Conservation (phyloP, 2,888 invertebrate genomes). For the Sympetrum striolatum region DNA sequence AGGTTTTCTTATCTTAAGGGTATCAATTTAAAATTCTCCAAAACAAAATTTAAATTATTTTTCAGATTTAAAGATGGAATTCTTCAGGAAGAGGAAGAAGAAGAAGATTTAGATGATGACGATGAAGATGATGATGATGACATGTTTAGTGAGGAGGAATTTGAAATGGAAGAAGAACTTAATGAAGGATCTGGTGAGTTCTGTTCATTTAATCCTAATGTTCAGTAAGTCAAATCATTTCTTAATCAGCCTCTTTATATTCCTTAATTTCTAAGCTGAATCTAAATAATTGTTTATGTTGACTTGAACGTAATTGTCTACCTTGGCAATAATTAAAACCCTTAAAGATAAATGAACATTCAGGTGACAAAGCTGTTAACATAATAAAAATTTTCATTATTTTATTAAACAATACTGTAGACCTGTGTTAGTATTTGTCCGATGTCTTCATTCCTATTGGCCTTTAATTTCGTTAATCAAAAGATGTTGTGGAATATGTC, state of each 20-base stretch:
- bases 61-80: constrained; percentile 29
- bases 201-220: background rate
- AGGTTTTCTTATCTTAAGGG: background rate
- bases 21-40: background rate
- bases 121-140: constrained; percentile 39
- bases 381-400: too few species aligned
- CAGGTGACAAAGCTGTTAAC: background rate
- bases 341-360: background rate
- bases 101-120: constrained; percentile 34
- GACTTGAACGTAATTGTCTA: too few species aligned
- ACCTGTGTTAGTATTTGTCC: too few species aligned
- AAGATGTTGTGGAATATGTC: too few species aligned
- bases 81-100: constrained; percentile 13
- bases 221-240: too few species aligned
- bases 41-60: background rate
- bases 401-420: too few species aligned
- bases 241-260: too few species aligned
- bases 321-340: background rate
- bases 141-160: constrained; percentile 18
- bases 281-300: too few species aligned
- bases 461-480: too few species aligned
- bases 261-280: too few species aligned
- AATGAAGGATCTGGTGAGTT: background rate
- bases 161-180: constrained; percentile 1
- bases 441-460: too few species aligned